Evolutionary conservation across 2,888 invertebrate species (phyloP).

Genomic region (Kryphioiulus occultus): DNA sequence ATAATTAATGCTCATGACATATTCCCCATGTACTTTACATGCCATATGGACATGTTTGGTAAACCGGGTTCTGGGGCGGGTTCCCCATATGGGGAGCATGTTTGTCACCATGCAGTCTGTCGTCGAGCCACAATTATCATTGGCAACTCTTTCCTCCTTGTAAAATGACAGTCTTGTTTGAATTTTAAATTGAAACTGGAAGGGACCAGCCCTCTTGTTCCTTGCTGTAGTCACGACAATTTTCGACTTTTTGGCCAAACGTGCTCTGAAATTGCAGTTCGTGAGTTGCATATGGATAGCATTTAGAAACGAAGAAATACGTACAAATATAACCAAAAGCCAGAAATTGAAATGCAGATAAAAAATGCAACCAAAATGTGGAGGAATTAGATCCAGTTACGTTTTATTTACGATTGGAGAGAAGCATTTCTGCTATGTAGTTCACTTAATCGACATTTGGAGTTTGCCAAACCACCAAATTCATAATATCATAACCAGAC

Average conservation of each 20-base stretch:
- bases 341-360: neutral
- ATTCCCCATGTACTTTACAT: neutral
- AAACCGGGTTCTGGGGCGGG: neutral
- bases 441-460: too few species aligned
- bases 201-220: neutral
- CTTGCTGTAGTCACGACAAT: neutral
- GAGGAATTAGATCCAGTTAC: neutral
- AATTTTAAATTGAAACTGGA: neutral
- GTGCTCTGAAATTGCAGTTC: neutral
- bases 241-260: neutral
- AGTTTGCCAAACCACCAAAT: too few species aligned
- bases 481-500: too few species aligned
- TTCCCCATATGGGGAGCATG: neutral
- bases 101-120: constrained; percentile 16
- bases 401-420: neutral
- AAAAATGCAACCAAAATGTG: neutral
- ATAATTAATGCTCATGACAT: neutral
- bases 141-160: neutral
- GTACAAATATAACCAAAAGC: neutral
- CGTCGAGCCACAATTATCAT: neutral
- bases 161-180: neutral
- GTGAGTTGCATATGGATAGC: neutral
- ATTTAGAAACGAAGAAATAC: neutral
- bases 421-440: too few species aligned
- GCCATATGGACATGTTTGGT: neutral